Percentiles rank a stretch among this genome's conserved stretches.
Conservation (phyloP, 2,888 invertebrate species). For the Caradrina clavipalpis region DNA sequence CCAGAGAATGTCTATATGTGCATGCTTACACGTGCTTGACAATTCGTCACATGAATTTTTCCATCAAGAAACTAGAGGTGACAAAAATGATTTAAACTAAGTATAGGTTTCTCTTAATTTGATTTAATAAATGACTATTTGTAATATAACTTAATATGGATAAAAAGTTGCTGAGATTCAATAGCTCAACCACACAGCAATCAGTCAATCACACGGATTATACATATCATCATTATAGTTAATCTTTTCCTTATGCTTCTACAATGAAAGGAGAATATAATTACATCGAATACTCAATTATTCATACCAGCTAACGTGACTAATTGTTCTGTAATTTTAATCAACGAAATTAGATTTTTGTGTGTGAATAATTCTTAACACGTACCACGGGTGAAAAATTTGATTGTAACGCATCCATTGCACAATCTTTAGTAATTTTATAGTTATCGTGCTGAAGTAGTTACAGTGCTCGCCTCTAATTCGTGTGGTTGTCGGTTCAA, state of each 20-base stretch:
- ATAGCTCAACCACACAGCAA: neutral
- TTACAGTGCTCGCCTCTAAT: too few species aligned
- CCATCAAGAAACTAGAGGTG: too few species aligned
- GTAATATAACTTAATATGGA: too few species aligned
- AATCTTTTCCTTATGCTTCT: neutral
- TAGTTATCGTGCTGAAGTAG: too few species aligned
- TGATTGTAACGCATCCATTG: neutral
- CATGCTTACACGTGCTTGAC: too few species aligned
- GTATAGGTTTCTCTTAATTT: too few species aligned
- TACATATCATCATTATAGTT: neutral
- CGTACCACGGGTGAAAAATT: neutral
- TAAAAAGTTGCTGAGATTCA: neutral
- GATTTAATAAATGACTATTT: too few species aligned
- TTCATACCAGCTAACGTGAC: constrained; percentile 3
- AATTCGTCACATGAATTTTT: too few species aligned
- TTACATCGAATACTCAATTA: constrained; percentile 13
- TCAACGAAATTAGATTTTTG: constrained; percentile 12
- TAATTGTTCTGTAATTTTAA: constrained; percentile 19
- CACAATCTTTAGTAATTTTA: neutral
- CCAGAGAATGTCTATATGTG: too few species aligned
- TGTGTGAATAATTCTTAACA: constrained; percentile 3
- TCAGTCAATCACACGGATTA: neutral
- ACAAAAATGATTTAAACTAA: too few species aligned
- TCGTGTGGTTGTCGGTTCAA: too few species aligned
- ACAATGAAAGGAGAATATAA: constrained; percentile 7